Evolutionary conservation across 1,140 invertebrate species (phyloP).

Genomic region (Pteromalus puparum): DNA sequence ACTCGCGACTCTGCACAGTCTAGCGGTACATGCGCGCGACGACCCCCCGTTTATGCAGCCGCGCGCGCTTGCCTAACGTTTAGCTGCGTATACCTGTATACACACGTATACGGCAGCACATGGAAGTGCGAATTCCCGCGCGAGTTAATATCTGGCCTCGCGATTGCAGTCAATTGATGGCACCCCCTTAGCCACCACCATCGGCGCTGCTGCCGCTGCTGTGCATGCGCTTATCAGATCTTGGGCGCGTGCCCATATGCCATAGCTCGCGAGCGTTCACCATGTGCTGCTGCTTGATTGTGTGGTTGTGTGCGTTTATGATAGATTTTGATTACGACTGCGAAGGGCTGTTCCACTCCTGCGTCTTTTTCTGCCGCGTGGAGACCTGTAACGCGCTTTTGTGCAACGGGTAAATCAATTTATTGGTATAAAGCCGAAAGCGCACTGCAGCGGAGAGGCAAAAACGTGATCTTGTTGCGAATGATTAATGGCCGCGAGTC

Average conservation of each 20-base stretch:
- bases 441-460: no score
- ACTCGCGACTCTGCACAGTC: no score
- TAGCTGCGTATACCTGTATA: neutral
- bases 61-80: no score
- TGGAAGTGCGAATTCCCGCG: conserved; percentile 55
- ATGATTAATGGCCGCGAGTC: neutral
- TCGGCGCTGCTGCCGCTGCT: conserved; percentile 15
- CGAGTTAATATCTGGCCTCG: conserved; percentile 64
- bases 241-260: conserved; percentile 71
- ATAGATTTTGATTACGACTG: conserved; percentile 3
- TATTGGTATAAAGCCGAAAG: neutral
- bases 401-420: neutral
- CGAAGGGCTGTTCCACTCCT: neutral
- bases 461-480: no score
- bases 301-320: neutral
- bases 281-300: conserved; percentile 47
- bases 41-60: neutral
- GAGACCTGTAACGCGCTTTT: neutral
- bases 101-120: neutral
- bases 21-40: neutral
- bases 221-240: conserved; percentile 67
- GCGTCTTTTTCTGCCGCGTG: neutral
- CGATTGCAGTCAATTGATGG: conserved; percentile 70
- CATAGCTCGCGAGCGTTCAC: conserved; percentile 58
- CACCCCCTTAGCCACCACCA: neutral